Base-by-base conservation (phyloP, 2,888 invertebrate genomes). In the Eulithis testata region DNA sequence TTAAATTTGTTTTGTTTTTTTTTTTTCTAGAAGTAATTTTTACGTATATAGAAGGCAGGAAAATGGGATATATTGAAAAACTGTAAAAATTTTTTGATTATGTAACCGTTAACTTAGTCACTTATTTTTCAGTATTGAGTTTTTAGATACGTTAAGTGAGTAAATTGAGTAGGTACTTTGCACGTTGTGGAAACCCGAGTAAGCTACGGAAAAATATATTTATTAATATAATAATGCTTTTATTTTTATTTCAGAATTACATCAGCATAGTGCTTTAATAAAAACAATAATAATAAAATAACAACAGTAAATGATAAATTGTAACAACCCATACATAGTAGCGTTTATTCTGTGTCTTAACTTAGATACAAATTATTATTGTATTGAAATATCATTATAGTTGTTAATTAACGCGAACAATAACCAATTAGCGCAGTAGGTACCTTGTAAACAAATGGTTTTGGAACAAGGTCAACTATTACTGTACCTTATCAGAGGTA, bases 341-440 rank as follows among this genome's bases (percentile, higher is more conserved):
- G 8, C 27, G 45, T 21, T 31, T 52, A 60, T 44, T 53, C 47
- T 37, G 21, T 40, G 47, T 40, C 40, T 9, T 12, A 27, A 60
- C 60, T 54, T 11, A 69, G 67, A 70, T 69, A 69, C 65, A 58
- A 56, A 60, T 57, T 64, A 66, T 64, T 69, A 70, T 58, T 67
- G 52, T 53, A 63, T 58, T 37, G 44, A 56, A 62, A 71, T 73
- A 71, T 73, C 71, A 73, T 68, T 72, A 70, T 70, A 52, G 63
- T 63, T 49, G 69, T 65, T 73, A 73, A 73, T 73, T 73, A 73
- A 69, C 66, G 31, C 50, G 62, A 68, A 73, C 71, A 72, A 70
- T 69, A 69, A 67, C 73, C 68, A 73, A 73, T 73, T 73, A 73
- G 66, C 65, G 58, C 11, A 55, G 56, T 21, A 21, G 21, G 21